Percentiles rank a stretch among this genome's conserved stretches.
phyloP scores from a whole-genome alignment of 2,888 invertebrate species.

The Pristionchus maxplancki region DNA sequence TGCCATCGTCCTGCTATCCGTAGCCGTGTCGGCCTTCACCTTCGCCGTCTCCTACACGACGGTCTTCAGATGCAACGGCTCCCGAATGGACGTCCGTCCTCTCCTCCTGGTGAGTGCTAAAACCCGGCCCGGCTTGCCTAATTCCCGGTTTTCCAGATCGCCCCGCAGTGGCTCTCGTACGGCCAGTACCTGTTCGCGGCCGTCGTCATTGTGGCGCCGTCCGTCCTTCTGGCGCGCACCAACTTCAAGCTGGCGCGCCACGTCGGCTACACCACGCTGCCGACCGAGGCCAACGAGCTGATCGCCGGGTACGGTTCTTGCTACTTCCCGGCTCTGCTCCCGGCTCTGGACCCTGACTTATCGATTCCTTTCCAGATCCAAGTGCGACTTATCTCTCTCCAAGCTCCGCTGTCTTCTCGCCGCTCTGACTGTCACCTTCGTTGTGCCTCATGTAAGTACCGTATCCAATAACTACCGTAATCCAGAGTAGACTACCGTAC shows the following conservation, averaged over 20 bases:
- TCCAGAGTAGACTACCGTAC: background rate
- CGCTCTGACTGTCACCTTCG: background rate
- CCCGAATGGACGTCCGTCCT: slow-evolving; percentile 22
- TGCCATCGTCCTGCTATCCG: background rate
- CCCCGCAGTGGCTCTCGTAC: background rate
- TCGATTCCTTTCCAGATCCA: background rate
- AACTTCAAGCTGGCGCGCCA: background rate
- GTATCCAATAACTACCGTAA: background rate
- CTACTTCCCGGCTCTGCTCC: background rate
- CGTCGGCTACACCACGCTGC: slow-evolving; percentile 25
- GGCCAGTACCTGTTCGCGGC: background rate
- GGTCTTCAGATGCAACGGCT: background rate
- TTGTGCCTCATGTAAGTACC: slow-evolving; percentile 44
- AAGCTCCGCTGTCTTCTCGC: background rate
- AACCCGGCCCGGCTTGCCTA: background rate
- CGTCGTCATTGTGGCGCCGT: background rate
- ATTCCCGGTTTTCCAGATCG: background rate
- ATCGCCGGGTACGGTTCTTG: background rate
- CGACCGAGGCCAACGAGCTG: slow-evolving; percentile 41
- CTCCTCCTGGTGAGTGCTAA: background rate
- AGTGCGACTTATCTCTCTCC: background rate
- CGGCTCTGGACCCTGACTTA: background rate
- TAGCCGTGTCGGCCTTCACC: background rate
- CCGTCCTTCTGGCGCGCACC: background rate
- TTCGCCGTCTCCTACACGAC: slow-evolving; percentile 8